Evolutionary conservation across 2,888 invertebrate species (phyloP).

Genomic region (Campoletis raptor): DNA sequence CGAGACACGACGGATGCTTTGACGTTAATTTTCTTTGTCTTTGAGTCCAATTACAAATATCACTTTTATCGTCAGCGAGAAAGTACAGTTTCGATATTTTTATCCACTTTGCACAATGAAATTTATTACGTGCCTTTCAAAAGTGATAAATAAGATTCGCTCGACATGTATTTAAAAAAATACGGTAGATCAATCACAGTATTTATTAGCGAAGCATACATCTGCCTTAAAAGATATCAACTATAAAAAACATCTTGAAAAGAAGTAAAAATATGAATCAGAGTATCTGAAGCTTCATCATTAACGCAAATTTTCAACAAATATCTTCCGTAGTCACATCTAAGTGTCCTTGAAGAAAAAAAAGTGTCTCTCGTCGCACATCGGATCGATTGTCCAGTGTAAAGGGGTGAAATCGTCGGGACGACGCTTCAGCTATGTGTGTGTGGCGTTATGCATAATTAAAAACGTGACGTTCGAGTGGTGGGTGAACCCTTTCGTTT

Average conservation of each 20-base stretch:
- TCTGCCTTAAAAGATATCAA: not conserved
- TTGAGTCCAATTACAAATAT: not conserved
- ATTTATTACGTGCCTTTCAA: not conserved
- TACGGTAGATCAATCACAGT: not conserved
- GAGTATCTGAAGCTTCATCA: not conserved
- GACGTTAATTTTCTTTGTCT: not conserved
- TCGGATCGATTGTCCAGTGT: slow-evolving; percentile 65
- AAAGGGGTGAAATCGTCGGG: slow-evolving; percentile 70
- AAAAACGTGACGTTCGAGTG: slow-evolving; percentile 80
- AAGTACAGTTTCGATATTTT: not conserved
- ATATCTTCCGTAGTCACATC: not conserved
- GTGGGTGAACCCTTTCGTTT: slow-evolving; percentile 73
- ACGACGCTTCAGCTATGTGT: slow-evolving; percentile 27
- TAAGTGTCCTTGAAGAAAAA: slow-evolving; percentile 32
- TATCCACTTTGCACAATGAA: not conserved
- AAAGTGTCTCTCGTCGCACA: slow-evolving; percentile 30
- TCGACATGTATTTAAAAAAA: not conserved
- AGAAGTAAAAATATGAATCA: not conserved
- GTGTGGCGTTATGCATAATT: slow-evolving; percentile 71
- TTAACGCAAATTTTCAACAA: slow-evolving; percentile 1
- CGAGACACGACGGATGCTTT: not conserved
- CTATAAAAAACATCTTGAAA: not conserved
- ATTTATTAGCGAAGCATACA: not conserved
- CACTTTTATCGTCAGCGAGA: not conserved
- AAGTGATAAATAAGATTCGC: not conserved